Percentiles rank a stretch among this genome's conserved stretches.
These are phyloP conservation scores for Sceloporus tristichus DNA, from an alignment of 2,113 vertebrate species.

Conservation along the genomic window DNA sequence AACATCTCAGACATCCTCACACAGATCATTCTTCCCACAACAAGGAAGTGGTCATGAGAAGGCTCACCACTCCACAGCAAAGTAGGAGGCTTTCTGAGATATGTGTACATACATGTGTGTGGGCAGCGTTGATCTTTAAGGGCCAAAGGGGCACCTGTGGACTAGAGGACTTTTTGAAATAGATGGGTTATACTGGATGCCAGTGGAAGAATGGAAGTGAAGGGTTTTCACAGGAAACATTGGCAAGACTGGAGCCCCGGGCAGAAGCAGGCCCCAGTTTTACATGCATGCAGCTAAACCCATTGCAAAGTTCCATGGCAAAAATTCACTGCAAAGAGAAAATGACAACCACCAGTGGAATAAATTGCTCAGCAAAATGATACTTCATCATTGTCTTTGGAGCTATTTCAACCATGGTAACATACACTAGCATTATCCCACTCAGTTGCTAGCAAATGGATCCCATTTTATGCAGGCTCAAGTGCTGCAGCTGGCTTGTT, in stretches of 20 bases:
- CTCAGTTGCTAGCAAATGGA: slow-evolving; percentile 27
- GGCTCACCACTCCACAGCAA: too few relatives aligned
- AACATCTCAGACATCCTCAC: too few relatives aligned
- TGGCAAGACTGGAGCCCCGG: neutral
- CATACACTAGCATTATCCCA: slow-evolving; percentile 13
- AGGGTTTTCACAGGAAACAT: neutral
- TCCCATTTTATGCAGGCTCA: slow-evolving; percentile 3
- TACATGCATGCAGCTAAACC: neutral
- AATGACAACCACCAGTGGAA: slow-evolving; percentile 15
- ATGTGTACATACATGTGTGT: too few relatives aligned
- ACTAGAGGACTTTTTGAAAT: neutral
- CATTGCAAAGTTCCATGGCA: neutral
- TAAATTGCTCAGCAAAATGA: neutral
- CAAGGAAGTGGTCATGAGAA: too few relatives aligned
- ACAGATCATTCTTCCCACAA: too few relatives aligned
- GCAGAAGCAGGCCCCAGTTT: neutral
- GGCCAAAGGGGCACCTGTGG: too few relatives aligned
- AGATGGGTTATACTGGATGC: neutral
- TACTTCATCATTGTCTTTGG: neutral
- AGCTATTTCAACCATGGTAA: neutral
- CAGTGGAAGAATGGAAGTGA: neutral
- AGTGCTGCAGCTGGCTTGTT: neutral
- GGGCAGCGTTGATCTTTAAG: too few relatives aligned
- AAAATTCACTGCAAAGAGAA: slow-evolving; percentile 1
- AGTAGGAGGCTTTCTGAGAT: too few relatives aligned